Percentiles rank a stretch among this genome's conserved stretches.
Conservation (phyloP, 2,888 invertebrate genomes). For the Lasius platythorax region DNA sequence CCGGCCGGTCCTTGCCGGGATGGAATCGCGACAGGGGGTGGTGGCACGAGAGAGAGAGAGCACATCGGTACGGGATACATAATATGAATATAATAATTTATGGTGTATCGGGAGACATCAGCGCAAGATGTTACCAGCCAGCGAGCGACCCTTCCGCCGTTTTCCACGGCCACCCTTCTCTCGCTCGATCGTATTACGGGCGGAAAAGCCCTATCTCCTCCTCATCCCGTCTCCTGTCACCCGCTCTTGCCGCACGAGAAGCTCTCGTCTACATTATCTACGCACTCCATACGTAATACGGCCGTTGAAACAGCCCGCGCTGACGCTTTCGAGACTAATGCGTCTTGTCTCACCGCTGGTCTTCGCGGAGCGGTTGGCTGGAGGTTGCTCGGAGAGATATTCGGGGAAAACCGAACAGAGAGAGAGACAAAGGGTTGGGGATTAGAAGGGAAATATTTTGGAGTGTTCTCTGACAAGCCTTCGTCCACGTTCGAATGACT, state of each 20-base stretch:
- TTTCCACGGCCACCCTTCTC: slow-evolving; percentile 43
- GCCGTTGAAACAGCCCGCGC: slow-evolving; percentile 71
- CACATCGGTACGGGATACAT: slow-evolving; percentile 67
- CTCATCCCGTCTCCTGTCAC: slow-evolving; percentile 28
- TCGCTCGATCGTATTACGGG: slow-evolving; percentile 35
- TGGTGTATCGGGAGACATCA: slow-evolving; percentile 80
- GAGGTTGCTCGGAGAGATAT: slow-evolving; percentile 12
- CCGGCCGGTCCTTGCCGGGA: slow-evolving; percentile 30
- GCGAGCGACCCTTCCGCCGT: slow-evolving; percentile 53
- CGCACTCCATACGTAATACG: slow-evolving; percentile 73
- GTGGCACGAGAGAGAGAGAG: neutral
- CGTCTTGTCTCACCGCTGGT: slow-evolving; percentile 52
- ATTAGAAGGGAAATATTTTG: slow-evolving; percentile 31
- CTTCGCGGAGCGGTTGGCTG: slow-evolving; percentile 24
- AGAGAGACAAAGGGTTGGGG: slow-evolving; percentile 5
- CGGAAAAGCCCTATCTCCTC: slow-evolving; percentile 37
- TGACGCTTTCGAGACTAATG: slow-evolving; percentile 75
- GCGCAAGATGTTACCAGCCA: slow-evolving; percentile 80
- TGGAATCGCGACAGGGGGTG: slow-evolving; percentile 49
- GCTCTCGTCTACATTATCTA: slow-evolving; percentile 74
- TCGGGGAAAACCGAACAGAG: neutral
- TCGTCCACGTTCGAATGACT: neutral
- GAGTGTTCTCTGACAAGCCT: slow-evolving; percentile 21
- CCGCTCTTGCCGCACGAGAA: slow-evolving; percentile 20
- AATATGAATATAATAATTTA: slow-evolving; percentile 82